Evolutionary conservation across 2,113 vertebrate genomes (phyloP).

Genomic region (Coracopsis vasa): DNA sequence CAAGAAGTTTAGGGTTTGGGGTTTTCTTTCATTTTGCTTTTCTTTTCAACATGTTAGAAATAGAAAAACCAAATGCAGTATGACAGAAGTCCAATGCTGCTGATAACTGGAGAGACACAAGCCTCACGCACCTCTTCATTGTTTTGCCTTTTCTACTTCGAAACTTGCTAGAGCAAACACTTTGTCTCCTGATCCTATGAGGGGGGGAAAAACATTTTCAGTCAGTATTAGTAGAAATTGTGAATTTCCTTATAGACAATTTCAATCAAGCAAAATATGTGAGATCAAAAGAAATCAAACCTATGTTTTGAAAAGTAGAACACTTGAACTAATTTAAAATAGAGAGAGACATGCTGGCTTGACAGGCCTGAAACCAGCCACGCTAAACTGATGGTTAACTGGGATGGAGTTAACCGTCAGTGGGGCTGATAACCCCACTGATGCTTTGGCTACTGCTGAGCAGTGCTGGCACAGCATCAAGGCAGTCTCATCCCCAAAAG

Average conservation of each 20-base stretch:
- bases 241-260: background rate
- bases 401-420: background rate
- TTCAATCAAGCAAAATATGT: background rate
- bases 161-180: slow-evolving; percentile 94
- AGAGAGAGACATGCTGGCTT: background rate
- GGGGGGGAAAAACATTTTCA: slow-evolving; percentile 1
- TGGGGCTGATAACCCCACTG: fast-evolving
- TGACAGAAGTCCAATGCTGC: background rate
- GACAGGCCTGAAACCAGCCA: background rate
- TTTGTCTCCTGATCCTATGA: slow-evolving; percentile 93
- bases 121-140: slow-evolving; percentile 57
- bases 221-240: background rate
- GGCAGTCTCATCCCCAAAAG: background rate
- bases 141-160: slow-evolving; percentile 88
- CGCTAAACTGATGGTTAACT: background rate
- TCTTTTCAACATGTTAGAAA: slow-evolving; percentile 21
- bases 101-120: background rate
- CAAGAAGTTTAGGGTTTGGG: background rate
- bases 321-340: background rate
- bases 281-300: background rate
- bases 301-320: background rate
- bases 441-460: background rate
- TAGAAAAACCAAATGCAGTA: slow-evolving; percentile 4
- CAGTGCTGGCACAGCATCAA: background rate
- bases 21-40: background rate